Evolutionary conservation across 2,888 invertebrate genomes (phyloP), one percentile per base, ranked within the genome.

Genomic region (Drosophila nr. fundita): DNA sequence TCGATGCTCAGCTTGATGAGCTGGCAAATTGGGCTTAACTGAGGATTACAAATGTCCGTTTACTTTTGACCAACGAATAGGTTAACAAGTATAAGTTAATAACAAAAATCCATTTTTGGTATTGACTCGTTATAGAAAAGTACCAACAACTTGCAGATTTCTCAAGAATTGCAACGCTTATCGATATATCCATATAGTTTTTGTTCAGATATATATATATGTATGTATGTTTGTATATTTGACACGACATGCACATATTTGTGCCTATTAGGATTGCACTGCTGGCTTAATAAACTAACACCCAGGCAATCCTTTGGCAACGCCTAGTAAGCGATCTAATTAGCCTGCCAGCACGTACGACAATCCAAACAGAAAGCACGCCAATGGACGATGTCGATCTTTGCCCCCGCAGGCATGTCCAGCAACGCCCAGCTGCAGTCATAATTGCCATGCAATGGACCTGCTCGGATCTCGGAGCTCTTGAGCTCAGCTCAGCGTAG

Each of bases 401-500:
- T 87, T 77, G 89, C 78, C 85, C 85, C 85, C 89, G 74, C 89
- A 84, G 87, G 89, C 77, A 84, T 82, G 82, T 87, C 85, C 74
- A 87, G 82, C 85, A 84, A 89, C 85, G 85, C 85, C 90, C 85
- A 61, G 82, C 74, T 78, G 68, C 85, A 87, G 78, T 87, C 85
- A 86, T 86, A 86, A 86, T 86, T 89, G 80, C 78, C 81, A 60
- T 63, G 58, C 38, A 52, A 45, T 53, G 78, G 66, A 67, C 61
- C 78, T 64, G 58, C 53, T 52, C 53, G 32, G 63, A 65, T 61
- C 63, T 68, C 15, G 15, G 8, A 4, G 21, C 21, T 45, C 7
- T 21, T 21, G 11, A 50, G 53, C 49, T 36, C 40, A 24, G 54
- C 21, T 8, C 4, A 49, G 38, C 67, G 54, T 29, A 57, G 29